Evolutionary conservation across 2,113 vertebrate species (phyloP).

Genomic region (Baryphthengus martii): DNA sequence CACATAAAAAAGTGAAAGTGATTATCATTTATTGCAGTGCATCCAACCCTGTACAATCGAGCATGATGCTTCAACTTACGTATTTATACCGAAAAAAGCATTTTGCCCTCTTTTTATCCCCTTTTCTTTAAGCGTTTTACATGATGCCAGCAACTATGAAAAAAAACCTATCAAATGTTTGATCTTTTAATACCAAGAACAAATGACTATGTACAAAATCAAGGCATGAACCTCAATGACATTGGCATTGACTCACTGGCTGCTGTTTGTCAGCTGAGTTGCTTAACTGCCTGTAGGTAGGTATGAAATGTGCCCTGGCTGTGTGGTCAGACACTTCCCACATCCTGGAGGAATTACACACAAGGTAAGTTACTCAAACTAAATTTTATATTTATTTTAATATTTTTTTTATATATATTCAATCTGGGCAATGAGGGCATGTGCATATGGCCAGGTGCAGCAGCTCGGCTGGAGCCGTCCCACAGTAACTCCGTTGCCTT

Average conservation of each 20-base stretch:
- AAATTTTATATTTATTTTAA: background rate
- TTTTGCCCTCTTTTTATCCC: background rate
- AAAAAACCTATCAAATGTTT: background rate
- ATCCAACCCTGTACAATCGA: background rate
- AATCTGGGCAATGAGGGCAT: background rate
- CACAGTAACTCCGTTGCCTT: background rate
- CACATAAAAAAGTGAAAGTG: background rate
- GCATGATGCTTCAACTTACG: background rate
- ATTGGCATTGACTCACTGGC: background rate
- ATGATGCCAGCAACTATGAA: background rate
- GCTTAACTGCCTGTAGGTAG: background rate
- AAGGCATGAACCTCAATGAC: background rate
- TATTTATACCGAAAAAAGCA: background rate
- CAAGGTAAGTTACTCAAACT: background rate
- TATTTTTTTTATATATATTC: too few species aligned
- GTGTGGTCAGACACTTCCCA: background rate
- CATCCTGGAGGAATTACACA: background rate
- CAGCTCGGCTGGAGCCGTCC: background rate
- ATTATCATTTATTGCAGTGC: background rate
- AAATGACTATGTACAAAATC: background rate
- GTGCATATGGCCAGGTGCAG: background rate
- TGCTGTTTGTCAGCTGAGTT: background rate
- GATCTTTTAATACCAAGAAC: background rate
- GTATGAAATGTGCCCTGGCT: rapidly evolving
- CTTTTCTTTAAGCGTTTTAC: background rate